Evolutionary conservation across 1,140 invertebrate genomes (phyloP).

Genomic region (Drosophila pachea): DNA sequence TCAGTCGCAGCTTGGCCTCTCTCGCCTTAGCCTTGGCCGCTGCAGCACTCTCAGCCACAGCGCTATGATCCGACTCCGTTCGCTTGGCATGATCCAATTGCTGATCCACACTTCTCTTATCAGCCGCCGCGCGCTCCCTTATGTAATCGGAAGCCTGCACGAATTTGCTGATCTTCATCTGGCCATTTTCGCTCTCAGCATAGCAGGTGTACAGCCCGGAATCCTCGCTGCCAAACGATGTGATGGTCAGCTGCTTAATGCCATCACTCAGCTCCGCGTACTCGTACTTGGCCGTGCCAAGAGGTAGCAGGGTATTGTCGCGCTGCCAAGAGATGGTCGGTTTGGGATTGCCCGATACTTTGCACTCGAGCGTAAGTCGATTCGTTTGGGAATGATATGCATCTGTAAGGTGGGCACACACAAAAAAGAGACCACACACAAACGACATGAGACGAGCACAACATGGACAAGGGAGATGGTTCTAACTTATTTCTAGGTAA

Average conservation of each 20-base stretch:
- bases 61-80: background rate
- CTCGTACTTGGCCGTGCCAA: slow-evolving; percentile 80
- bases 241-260: slow-evolving; percentile 65
- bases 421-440: slow-evolving; percentile 40
- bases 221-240: slow-evolving; percentile 51
- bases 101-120: slow-evolving; percentile 52
- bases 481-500: slow-evolving; percentile 26
- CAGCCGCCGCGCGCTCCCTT: slow-evolving; percentile 30
- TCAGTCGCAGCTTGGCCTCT: slow-evolving; percentile 64
- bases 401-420: slow-evolving; percentile 54
- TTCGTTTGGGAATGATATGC: slow-evolving; percentile 72
- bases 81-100: slow-evolving; percentile 40
- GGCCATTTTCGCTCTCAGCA: slow-evolving; percentile 71
- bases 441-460: slow-evolving; percentile 45
- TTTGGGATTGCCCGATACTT: slow-evolving; percentile 74
- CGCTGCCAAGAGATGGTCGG: slow-evolving; percentile 88
- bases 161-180: slow-evolving; percentile 78
- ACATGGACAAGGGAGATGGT: background rate
- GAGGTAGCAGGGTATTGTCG: slow-evolving; percentile 83
- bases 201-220: slow-evolving; percentile 74
- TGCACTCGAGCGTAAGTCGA: slow-evolving; percentile 70
- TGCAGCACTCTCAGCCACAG: slow-evolving; percentile 8
- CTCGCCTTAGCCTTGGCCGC: slow-evolving; percentile 50
- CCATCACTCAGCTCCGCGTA: slow-evolving; percentile 57
- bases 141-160: slow-evolving; percentile 70